phyloP scores from a whole-genome alignment of 2,797 vertebrate genomes.

The Rhabdophis nuchalis region DNA sequence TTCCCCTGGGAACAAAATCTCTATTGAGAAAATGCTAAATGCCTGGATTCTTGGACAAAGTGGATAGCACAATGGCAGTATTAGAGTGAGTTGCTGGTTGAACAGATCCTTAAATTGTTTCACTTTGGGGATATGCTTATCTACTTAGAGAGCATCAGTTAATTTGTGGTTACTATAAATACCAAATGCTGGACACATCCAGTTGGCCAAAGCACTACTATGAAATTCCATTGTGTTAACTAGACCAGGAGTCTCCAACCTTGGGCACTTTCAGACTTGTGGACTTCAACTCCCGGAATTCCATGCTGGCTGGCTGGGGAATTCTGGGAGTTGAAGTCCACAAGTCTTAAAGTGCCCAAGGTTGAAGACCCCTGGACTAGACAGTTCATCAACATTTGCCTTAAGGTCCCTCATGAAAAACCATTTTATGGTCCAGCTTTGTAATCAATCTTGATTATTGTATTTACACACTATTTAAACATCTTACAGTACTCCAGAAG shows the following conservation, averaged over 20 bases:
- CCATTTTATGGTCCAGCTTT: background rate
- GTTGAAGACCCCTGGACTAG: background rate
- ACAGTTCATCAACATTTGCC: background rate
- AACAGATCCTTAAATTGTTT: background rate
- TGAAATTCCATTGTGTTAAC: no score
- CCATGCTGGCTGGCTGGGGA: no score
- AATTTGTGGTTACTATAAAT: background rate
- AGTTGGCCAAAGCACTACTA: no score
- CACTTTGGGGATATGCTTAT: background rate
- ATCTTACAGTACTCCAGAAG: background rate
- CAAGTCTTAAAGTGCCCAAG: no score
- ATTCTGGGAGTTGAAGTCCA: no score
- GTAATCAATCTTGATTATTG: background rate
- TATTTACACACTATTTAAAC: background rate
- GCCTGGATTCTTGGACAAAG: background rate
- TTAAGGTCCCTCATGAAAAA: background rate
- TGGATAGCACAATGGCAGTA: background rate
- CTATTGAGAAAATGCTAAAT: background rate
- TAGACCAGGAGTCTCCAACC: no score
- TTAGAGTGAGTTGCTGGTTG: background rate
- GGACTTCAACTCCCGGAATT: no score
- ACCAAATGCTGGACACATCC: no score
- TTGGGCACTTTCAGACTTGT: no score
- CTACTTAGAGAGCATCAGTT: background rate
- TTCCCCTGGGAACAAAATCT: background rate